A percentile compares a stretch with the other conserved stretches of the same genome.
Evolutionary conservation across 2,797 vertebrate genomes (phyloP).

Genomic region (Ptychobarbus kaznakovi): DNA sequence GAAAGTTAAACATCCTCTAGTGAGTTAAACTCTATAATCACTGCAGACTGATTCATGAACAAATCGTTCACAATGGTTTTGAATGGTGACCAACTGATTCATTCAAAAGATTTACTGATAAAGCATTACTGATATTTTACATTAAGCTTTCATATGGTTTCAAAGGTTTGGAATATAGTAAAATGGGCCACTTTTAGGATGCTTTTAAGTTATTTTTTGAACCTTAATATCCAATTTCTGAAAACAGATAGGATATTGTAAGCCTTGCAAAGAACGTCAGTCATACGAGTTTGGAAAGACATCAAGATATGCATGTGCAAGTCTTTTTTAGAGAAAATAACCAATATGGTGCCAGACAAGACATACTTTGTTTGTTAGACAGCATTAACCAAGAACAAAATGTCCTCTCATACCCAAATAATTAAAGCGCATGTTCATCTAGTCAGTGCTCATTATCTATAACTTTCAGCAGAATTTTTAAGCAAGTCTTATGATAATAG

Average conservation of each 20-base stretch:
- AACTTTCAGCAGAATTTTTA: slow-evolving; percentile 11
- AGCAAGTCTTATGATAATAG: slow-evolving; percentile 11
- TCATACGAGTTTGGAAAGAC: neutral
- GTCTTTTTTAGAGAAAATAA: neutral
- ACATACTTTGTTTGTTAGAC: neutral
- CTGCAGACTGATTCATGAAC: neutral
- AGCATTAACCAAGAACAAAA: slow-evolving; percentile 2
- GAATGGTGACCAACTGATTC: neutral
- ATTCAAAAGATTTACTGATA: neutral
- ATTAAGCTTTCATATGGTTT: neutral
- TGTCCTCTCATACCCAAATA: slow-evolving; percentile 29
- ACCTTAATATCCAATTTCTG: neutral
- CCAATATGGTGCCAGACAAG: neutral
- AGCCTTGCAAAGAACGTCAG: neutral
- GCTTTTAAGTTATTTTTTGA: neutral
- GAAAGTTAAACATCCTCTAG: neutral
- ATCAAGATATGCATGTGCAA: neutral
- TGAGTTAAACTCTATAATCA: neutral
- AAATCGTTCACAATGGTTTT: neutral
- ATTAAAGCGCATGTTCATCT: slow-evolving; percentile 5
- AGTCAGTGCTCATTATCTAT: slow-evolving; percentile 7
- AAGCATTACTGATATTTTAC: neutral
- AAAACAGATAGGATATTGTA: neutral
- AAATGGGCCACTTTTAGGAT: neutral
- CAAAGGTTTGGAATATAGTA: neutral